A percentile compares a stretch with the other conserved stretches of the same genome.
Evolutionary conservation across 1,140 invertebrate species (phyloP).

Genomic region (Cydia fagiglandana): DNA sequence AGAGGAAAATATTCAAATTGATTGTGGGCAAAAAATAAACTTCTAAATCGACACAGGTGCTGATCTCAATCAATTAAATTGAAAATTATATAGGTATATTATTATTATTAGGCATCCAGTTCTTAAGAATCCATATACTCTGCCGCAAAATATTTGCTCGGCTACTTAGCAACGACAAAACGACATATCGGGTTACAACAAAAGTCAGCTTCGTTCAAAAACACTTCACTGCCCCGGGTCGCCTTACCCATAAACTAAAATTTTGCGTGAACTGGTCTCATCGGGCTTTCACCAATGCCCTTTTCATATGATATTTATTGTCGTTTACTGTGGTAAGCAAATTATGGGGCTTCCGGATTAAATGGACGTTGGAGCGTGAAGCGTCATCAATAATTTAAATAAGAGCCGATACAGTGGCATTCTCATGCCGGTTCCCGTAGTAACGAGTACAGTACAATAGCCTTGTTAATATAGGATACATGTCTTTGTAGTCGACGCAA

Average conservation of each 20-base stretch:
- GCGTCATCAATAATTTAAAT: slow-evolving; percentile 10
- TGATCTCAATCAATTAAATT: slow-evolving; percentile 4
- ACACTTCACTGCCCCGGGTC: slow-evolving; percentile 13
- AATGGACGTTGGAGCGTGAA: slow-evolving; percentile 2
- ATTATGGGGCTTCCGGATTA: slow-evolving; percentile 10
- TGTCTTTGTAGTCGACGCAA: not conserved
- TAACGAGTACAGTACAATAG: slow-evolving; percentile 14
- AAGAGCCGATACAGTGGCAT: not conserved
- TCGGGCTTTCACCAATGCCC: slow-evolving; percentile 20
- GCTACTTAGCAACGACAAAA: slow-evolving; percentile 22
- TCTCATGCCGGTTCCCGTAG: not conserved
- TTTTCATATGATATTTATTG: slow-evolving; percentile 25
- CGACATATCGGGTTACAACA: slow-evolving; percentile 8
- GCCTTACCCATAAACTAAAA: slow-evolving; percentile 22
- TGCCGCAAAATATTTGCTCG: slow-evolving; percentile 9
- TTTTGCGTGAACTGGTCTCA: slow-evolving; percentile 19
- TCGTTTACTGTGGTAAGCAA: slow-evolving; percentile 12
- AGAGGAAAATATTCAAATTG: slow-evolving; percentile 7
- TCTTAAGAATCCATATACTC: not conserved
- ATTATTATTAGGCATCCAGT: not conserved
- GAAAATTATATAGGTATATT: not conserved
- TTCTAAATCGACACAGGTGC: not conserved
- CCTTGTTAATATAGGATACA: not conserved
- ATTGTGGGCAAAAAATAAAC: not conserved
- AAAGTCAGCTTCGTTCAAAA: not conserved